Conservation (phyloP, 2,113 vertebrate species). For the Pygoscelis antarcticus region DNA sequence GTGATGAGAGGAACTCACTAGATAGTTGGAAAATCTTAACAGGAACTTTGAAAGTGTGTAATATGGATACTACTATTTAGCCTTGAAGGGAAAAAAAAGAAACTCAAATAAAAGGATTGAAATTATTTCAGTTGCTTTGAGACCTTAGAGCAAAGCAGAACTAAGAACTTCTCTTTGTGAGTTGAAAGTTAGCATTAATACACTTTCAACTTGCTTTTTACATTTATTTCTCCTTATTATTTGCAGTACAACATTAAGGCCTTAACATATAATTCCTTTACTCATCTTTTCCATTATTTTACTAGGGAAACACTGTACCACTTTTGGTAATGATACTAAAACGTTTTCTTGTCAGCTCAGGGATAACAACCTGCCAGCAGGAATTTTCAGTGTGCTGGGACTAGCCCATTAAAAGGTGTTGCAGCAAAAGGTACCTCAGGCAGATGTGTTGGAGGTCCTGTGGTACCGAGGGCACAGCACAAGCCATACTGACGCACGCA, state of each 20-base stretch:
- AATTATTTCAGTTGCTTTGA: neutral
- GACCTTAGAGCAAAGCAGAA: neutral
- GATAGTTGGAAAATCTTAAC: neutral
- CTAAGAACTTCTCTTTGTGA: neutral
- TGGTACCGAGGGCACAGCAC: neutral
- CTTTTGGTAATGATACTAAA: neutral
- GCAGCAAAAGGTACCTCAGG: neutral
- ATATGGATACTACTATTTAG: neutral
- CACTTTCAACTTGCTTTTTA: neutral
- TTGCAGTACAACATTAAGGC: neutral
- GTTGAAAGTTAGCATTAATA: neutral
- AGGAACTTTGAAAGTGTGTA: neutral
- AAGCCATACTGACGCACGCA: rapidly evolving
- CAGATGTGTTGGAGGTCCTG: neutral
- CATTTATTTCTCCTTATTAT: neutral
- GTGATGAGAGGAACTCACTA: neutral
- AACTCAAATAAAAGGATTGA: neutral
- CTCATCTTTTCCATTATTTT: neutral
- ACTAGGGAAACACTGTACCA: neutral
- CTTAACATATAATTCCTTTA: neutral
- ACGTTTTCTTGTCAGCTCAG: neutral
- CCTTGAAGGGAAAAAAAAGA: neutral
- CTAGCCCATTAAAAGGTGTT: neutral
- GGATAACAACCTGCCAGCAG: neutral
- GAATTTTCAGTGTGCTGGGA: neutral